phyloP scores from a whole-genome alignment of 1,140 invertebrate species.

The Drosophila tristis region DNA sequence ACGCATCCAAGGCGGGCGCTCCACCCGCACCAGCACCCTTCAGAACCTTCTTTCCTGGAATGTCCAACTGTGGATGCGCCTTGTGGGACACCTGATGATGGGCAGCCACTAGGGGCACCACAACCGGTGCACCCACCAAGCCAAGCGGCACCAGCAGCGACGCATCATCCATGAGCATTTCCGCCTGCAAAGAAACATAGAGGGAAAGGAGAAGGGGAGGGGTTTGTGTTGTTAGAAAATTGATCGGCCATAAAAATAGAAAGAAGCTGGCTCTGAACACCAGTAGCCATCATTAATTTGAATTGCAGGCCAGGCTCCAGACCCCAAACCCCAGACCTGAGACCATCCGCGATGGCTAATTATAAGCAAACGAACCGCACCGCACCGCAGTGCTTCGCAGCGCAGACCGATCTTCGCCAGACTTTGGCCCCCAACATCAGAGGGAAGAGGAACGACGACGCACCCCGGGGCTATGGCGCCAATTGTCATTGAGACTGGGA shows the following conservation, averaged over 20 bases:
- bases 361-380: constrained; percentile 75
- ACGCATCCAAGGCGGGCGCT: constrained; percentile 39
- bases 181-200: constrained; percentile 53
- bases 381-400: neutral
- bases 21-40: constrained; percentile 26
- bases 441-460: constrained; percentile 2
- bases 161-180: constrained; percentile 69
- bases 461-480: constrained; percentile 77
- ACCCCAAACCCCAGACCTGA: too few species aligned
- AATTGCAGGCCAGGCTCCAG: constrained; percentile 44
- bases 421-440: constrained; percentile 5
- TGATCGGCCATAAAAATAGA: constrained; percentile 76
- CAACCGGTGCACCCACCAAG: constrained; percentile 48
- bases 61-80: constrained; percentile 85
- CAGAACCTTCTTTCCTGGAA: constrained; percentile 85
- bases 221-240: constrained; percentile 42
- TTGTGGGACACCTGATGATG: constrained; percentile 63
- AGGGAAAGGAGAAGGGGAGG: neutral
- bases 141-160: constrained; percentile 45
- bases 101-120: constrained; percentile 44
- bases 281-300: constrained; percentile 78
- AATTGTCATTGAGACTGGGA: constrained; percentile 72
- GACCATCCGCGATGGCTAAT: constrained; percentile 62
- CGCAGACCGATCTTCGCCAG: constrained; percentile 26
- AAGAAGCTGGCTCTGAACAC: constrained; percentile 58